These are phyloP conservation scores for Camptogramma bilineatum DNA, from an alignment of 2,888 invertebrate species.

Conservation along the genomic window DNA sequence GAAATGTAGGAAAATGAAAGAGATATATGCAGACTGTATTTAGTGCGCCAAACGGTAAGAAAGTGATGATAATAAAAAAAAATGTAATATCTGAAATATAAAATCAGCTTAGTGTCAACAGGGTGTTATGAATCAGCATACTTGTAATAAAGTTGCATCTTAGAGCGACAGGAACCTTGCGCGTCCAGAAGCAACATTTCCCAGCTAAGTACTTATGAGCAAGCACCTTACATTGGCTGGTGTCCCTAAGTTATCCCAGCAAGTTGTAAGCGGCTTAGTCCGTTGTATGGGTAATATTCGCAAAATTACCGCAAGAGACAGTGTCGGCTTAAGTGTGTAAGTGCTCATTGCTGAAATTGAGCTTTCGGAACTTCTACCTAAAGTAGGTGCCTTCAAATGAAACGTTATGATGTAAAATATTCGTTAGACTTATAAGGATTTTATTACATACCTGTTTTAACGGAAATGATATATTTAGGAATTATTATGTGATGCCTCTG, in stretches of 20 bases:
- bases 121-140: no score
- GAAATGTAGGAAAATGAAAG: no score
- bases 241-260: constrained; percentile 69
- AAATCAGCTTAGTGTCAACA: no score
- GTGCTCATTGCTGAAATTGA: constrained; percentile 23
- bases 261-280: constrained; percentile 81
- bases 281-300: constrained; percentile 70
- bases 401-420: neutral
- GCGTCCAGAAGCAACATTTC: constrained; percentile 18
- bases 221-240: constrained; percentile 59
- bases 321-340: constrained; percentile 33
- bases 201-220: constrained; percentile 30
- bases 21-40: no score
- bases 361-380: constrained; percentile 9
- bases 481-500: no score
- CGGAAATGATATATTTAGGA: no score
- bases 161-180: constrained; percentile 12
- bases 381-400: neutral
- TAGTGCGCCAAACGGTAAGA: no score
- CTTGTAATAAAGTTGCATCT: neutral
- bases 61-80: no score
- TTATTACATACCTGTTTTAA: no score
- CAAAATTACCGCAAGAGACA: constrained; percentile 74
- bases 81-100: no score
- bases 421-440: neutral